Conservation (phyloP, 2,113 vertebrate genomes). For the Pedionomus torquatus region DNA sequence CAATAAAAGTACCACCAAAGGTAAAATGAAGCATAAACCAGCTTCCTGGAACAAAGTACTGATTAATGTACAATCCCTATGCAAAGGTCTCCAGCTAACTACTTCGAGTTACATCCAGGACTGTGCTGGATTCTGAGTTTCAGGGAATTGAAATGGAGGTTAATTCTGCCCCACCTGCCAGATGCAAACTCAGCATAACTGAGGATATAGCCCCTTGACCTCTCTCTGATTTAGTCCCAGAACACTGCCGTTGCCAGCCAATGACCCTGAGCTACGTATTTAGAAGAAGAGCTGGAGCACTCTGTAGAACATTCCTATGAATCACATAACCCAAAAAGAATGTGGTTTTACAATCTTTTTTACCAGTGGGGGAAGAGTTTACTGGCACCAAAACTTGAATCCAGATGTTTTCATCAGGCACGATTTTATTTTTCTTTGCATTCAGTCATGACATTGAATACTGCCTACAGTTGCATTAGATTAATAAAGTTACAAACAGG, state of each 20-base stretch:
- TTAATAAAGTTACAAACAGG: slow-evolving; percentile 21
- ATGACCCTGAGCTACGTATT: slow-evolving; percentile 3
- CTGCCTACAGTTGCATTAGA: slow-evolving; percentile 34
- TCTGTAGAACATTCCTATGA: slow-evolving; percentile 46
- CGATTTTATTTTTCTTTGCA: slow-evolving; percentile 46
- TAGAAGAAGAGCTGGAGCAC: slow-evolving; percentile 14
- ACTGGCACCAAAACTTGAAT: slow-evolving; percentile 61
- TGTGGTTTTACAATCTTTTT: slow-evolving; percentile 54
- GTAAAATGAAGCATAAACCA: not conserved
- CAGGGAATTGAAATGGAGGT: not conserved
- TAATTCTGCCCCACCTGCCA: not conserved
- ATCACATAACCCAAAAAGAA: slow-evolving; percentile 52
- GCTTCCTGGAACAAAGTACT: not conserved
- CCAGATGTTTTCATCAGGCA: slow-evolving; percentile 70
- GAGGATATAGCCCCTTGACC: not conserved
- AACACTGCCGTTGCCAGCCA: not conserved
- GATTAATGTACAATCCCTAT: not conserved
- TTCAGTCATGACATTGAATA: slow-evolving; percentile 31
- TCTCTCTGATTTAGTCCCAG: not conserved
- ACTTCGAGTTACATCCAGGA: not conserved
- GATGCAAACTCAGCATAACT: slow-evolving; percentile 7
- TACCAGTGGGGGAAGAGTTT: slow-evolving; percentile 53
- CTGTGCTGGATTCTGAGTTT: not conserved
- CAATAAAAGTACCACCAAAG: not conserved
- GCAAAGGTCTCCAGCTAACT: not conserved